Percentiles rank a stretch among this genome's conserved stretches.
These are phyloP conservation scores for Phoenicopterus ruber DNA, from an alignment of 2,113 vertebrate genomes.

Conservation along the genomic window DNA sequence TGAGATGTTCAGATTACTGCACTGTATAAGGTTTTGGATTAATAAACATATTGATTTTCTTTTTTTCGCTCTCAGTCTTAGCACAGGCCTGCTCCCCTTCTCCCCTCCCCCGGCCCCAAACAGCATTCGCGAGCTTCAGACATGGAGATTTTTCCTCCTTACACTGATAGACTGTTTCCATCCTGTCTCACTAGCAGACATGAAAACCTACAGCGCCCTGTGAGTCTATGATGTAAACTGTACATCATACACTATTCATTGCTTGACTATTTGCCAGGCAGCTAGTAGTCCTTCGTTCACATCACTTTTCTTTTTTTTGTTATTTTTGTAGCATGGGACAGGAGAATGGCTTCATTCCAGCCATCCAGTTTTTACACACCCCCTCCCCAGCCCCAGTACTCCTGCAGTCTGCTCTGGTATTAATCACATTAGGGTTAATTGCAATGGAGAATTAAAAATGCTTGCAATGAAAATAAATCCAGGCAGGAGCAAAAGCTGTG, in stretches of 20 bases:
- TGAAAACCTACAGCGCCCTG: not conserved
- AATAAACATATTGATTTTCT: not conserved
- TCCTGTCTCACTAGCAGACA: not conserved
- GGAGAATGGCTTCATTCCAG: not conserved
- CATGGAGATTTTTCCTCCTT: not conserved
- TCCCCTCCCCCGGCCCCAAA: not conserved
- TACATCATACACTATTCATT: not conserved
- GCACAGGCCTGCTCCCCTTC: not conserved
- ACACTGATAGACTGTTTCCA: not conserved
- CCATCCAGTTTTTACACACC: not conserved
- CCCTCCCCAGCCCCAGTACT: not conserved
- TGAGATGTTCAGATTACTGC: not conserved
- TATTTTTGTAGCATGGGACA: not conserved
- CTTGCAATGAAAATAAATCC: not conserved
- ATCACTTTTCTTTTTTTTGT: not conserved
- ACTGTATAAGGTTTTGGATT: not conserved
- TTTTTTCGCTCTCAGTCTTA: not conserved
- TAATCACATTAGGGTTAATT: not conserved
- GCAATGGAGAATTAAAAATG: not conserved
- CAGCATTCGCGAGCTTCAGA: fast-evolving
- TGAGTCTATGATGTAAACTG: not conserved
- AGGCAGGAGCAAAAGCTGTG: not conserved
- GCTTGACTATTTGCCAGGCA: not conserved
- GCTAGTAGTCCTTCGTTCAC: not conserved
- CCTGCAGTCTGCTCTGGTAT: not conserved